phyloP scores from a whole-genome alignment of 2,888 invertebrate genomes.

The Morpho deidamia region DNA sequence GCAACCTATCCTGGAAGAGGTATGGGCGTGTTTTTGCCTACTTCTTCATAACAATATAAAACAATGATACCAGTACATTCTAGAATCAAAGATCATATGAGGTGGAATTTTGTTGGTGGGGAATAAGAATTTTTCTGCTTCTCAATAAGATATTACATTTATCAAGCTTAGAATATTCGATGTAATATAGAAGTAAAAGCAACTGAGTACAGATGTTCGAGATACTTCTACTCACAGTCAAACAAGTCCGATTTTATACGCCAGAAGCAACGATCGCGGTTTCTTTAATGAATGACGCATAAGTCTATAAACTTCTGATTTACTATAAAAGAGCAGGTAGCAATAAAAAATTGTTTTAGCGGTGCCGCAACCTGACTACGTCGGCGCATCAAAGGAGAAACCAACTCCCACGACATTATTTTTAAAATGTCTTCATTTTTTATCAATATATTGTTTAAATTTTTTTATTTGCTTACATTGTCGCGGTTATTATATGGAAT shows the following conservation, averaged over 20 bases:
- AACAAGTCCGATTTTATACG: too few relatives aligned
- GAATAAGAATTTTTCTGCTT: not conserved
- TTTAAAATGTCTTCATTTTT: constrained; percentile 45
- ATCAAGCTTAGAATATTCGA: too few relatives aligned
- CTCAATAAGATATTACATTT: too few relatives aligned
- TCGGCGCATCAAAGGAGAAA: constrained; percentile 60
- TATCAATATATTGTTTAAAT: constrained; percentile 24
- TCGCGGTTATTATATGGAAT: too few relatives aligned
- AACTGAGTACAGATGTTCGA: too few relatives aligned
- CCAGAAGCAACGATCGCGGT: constrained; percentile 32
- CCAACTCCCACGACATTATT: constrained; percentile 66
- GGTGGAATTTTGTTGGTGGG: not conserved
- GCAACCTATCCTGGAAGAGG: too few relatives aligned
- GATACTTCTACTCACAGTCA: too few relatives aligned
- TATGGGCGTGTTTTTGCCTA: too few relatives aligned
- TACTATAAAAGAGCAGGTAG: constrained; percentile 60
- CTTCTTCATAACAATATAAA: too few relatives aligned
- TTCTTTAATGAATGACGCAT: constrained; percentile 53
- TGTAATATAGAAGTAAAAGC: too few relatives aligned
- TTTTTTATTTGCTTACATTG: not conserved
- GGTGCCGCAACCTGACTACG: constrained; percentile 36
- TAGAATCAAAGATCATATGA: too few relatives aligned
- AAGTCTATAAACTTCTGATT: constrained; percentile 60
- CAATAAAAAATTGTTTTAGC: constrained; percentile 60
- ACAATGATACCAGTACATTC: too few relatives aligned